A percentile compares a stretch with the other conserved stretches of the same genome.
Conservation (phyloP, 2,888 invertebrate species). For the Therioaphis trifolii region DNA sequence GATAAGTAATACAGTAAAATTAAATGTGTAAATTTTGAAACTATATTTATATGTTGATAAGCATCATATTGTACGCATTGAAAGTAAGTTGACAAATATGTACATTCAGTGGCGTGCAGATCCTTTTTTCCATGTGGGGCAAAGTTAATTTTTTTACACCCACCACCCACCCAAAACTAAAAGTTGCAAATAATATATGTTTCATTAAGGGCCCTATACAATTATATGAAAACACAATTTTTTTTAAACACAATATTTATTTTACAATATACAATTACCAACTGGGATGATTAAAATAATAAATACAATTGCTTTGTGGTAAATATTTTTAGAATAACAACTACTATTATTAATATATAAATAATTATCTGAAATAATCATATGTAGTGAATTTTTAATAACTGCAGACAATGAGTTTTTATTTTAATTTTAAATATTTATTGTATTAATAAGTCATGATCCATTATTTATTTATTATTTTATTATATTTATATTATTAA, state of each 20-base stretch:
- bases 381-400: conserved; percentile 16
- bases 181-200: neutral
- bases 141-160: neutral
- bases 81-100: too few relatives aligned
- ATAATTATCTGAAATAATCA: neutral
- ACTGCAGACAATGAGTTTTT: conserved; percentile 14
- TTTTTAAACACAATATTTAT: too few relatives aligned
- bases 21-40: too few relatives aligned
- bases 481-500: too few relatives aligned
- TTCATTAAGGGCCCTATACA: too few relatives aligned
- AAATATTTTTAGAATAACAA: conserved; percentile 13
- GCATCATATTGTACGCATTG: too few relatives aligned
- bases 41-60: too few relatives aligned
- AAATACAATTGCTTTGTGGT: conserved; percentile 8
- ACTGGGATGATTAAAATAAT: too few relatives aligned
- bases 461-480: neutral
- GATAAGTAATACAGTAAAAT: too few relatives aligned
- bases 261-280: too few relatives aligned
- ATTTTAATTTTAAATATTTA: conserved; percentile 12
- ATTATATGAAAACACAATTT: too few relatives aligned
- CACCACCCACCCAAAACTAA: neutral
- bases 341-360: neutral
- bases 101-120: neutral
- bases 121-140: neutral
- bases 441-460: neutral